These are phyloP conservation scores for Euphydryas editha DNA, from an alignment of 2,888 invertebrate genomes.

Conservation along the genomic window DNA sequence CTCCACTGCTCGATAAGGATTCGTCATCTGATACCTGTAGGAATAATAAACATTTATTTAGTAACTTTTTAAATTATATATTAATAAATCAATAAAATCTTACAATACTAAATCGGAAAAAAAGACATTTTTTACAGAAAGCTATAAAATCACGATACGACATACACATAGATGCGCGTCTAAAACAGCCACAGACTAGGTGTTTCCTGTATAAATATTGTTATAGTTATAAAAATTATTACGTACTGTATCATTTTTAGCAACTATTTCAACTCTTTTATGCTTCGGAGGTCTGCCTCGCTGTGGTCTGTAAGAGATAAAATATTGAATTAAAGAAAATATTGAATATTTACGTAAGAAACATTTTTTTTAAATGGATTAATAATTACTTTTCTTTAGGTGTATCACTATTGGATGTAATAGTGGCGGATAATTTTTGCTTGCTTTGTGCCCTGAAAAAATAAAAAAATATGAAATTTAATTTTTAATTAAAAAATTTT, in stretches of 20 bases:
- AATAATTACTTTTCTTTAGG: conserved; percentile 62
- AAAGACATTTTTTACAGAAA: no score
- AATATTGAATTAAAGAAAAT: neutral
- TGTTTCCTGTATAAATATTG: no score
- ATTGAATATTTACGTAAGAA: neutral
- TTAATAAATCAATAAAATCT: no score
- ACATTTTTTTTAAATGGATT: neutral
- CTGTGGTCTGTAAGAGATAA: conserved; percentile 44
- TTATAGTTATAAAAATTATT: neutral
- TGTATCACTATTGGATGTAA: conserved; percentile 64
- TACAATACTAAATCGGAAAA: no score
- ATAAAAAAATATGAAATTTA: neutral
- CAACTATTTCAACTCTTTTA: conserved; percentile 70
- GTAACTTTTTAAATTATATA: neutral
- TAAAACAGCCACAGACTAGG: no score
- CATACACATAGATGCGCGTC: no score
- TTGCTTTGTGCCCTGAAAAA: conserved; percentile 55
- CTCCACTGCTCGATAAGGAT: conserved; percentile 60
- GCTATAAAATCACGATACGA: no score
- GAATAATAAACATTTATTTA: neutral
- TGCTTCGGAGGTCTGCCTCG: conserved; percentile 76
- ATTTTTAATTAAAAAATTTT: neutral
- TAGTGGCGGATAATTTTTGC: conserved; percentile 59
- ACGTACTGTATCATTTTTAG: conserved; percentile 65
- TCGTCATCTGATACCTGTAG: conserved; percentile 71